A percentile compares a stretch with the other conserved stretches of the same genome.
phyloP scores from a whole-genome alignment of 2,113 vertebrate genomes.

The Stegastes partitus region DNA sequence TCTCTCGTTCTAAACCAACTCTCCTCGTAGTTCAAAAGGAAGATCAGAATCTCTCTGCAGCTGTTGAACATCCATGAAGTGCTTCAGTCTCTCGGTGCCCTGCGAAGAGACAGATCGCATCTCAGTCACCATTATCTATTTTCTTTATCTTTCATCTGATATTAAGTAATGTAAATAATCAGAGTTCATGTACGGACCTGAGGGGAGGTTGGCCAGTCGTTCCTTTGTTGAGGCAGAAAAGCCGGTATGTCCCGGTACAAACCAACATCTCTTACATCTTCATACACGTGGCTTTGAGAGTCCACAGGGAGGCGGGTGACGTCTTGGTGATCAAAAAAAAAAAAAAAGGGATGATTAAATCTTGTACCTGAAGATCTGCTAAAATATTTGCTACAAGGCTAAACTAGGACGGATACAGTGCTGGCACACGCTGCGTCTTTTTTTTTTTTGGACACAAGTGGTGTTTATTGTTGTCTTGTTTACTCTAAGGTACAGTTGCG shows the following conservation, averaged over 20 bases:
- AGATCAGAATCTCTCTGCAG: conserved; percentile 66
- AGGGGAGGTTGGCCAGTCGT: conserved; percentile 33
- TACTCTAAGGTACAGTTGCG: conserved; percentile 11
- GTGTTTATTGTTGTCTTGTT: conserved; percentile 45
- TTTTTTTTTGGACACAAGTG: not conserved
- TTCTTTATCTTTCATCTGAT: not conserved
- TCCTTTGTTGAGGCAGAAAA: conserved; percentile 30
- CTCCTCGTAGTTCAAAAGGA: conserved; percentile 88
- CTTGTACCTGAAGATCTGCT: not conserved
- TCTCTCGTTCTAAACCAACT: conserved; percentile 83
- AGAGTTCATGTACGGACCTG: conserved; percentile 67
- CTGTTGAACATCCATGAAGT: conserved; percentile 61
- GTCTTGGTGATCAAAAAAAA: conserved; percentile 50
- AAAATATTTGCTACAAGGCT: not conserved
- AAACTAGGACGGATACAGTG: not conserved
- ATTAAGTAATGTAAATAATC: conserved; percentile 7
- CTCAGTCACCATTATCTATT: not conserved
- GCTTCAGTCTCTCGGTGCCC: conserved; percentile 53
- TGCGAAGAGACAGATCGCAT: conserved; percentile 60
- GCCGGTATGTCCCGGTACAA: conserved; percentile 63
- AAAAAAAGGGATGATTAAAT: too few relatives aligned
- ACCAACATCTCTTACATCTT: conserved; percentile 69
- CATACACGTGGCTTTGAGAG: conserved; percentile 70
- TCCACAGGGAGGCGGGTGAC: conserved; percentile 32
- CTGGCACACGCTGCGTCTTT: not conserved